A percentile compares a stretch with the other conserved stretches of the same genome.
phyloP scores from a whole-genome alignment of 2,113 vertebrate genomes.

The human (Homo sapiens) region DNA sequence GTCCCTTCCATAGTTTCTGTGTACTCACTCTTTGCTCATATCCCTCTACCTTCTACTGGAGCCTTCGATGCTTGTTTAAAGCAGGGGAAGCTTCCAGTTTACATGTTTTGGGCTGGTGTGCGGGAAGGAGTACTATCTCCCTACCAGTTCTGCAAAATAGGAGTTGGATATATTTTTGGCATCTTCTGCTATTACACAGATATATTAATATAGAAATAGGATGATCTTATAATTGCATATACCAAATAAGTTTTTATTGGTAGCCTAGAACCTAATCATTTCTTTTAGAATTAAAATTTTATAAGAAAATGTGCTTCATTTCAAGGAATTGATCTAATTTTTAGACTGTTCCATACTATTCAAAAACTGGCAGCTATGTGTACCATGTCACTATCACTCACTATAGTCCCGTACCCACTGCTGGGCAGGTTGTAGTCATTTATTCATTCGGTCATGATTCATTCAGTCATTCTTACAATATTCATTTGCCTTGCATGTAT shows the following conservation, averaged over 20 bases:
- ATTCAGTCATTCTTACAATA: neutral
- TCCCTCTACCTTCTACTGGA: neutral
- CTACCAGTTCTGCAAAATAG: neutral
- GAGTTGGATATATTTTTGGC: neutral
- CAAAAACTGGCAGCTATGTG: neutral
- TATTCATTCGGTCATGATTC: neutral
- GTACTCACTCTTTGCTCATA: neutral
- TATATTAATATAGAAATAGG: neutral
- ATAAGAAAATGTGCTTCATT: conserved; percentile 15
- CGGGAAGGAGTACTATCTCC: neutral
- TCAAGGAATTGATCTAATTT: conserved; percentile 9
- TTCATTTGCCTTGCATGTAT: neutral
- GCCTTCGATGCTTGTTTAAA: neutral
- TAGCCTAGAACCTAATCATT: neutral
- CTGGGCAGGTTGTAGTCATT: neutral
- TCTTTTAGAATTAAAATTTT: conserved; percentile 11
- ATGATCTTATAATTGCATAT: neutral
- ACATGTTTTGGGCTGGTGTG: neutral
- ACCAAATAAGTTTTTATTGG: neutral
- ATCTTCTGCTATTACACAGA: neutral
- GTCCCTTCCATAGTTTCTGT: neutral
- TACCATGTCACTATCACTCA: neutral
- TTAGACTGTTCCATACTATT: neutral
- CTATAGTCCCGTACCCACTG: neutral
- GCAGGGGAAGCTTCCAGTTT: neutral